A percentile compares a stretch with the other conserved stretches of the same genome.
These are phyloP conservation scores for Philaethria dido DNA, from an alignment of 2,888 invertebrate species.

Conservation along the genomic window DNA sequence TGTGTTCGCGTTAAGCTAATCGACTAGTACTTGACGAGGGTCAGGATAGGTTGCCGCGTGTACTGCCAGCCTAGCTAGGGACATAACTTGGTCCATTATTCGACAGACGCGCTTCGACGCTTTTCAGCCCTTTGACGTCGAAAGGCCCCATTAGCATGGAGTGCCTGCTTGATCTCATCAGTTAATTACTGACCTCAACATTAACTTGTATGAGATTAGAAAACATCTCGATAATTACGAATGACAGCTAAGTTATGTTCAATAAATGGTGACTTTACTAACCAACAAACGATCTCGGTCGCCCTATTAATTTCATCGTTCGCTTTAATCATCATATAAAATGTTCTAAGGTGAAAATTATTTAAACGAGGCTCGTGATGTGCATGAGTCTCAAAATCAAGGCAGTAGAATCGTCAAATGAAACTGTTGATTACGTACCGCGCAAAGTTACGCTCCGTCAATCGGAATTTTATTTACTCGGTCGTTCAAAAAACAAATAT, in stretches of 20 bases:
- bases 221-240: slow-evolving; percentile 41
- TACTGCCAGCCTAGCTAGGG: slow-evolving; percentile 47
- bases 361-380: slow-evolving; percentile 61
- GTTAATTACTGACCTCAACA: slow-evolving; percentile 78
- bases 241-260: slow-evolving; percentile 46
- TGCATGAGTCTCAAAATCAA: slow-evolving; percentile 66
- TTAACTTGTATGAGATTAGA: slow-evolving; percentile 59
- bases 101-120: slow-evolving; percentile 79
- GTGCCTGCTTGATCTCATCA: slow-evolving; percentile 78
- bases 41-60: slow-evolving; percentile 69
- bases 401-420: slow-evolving; percentile 73
- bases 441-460: slow-evolving; percentile 74
- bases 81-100: slow-evolving; percentile 76
- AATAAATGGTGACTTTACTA: slow-evolving; percentile 34
- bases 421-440: slow-evolving; percentile 78
- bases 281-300: slow-evolving; percentile 45
- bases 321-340: slow-evolving; percentile 68
- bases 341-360: slow-evolving; percentile 61
- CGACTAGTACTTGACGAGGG: slow-evolving; percentile 79
- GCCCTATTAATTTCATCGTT: slow-evolving; percentile 54
- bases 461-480: slow-evolving; percentile 77
- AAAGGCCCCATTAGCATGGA: slow-evolving; percentile 79
- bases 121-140: slow-evolving; percentile 81
- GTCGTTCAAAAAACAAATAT: slow-evolving; percentile 77
- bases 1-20: slow-evolving; percentile 75